These are phyloP conservation scores for Tenrec ecaudatus DNA, from an alignment of 2,113 vertebrate genomes.

Conservation along the genomic window DNA sequence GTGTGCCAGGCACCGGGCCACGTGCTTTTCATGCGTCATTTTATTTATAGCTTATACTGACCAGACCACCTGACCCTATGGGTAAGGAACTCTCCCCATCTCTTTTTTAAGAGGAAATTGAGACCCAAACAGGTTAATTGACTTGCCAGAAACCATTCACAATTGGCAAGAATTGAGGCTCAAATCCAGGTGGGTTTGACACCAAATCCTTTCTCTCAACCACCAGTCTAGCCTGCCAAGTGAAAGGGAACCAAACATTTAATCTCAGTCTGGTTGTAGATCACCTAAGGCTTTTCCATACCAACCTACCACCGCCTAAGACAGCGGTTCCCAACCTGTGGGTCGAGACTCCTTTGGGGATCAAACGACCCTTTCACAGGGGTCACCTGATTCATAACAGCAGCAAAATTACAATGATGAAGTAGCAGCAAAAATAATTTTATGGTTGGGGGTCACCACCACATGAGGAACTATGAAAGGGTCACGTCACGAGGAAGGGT, in stretches of 20 bases:
- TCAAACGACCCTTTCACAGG: no score
- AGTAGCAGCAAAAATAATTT: no score
- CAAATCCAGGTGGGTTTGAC: background rate
- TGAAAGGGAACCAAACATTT: background rate
- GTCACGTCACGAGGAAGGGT: no score
- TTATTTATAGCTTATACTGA: background rate
- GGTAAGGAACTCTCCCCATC: background rate
- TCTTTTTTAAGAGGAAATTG: slow-evolving; percentile 14
- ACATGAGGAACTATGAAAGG: no score
- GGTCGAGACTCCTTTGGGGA: no score
- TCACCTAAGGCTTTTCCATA: background rate
- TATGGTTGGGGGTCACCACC: no score
- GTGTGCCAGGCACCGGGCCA: background rate
- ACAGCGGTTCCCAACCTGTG: no score
- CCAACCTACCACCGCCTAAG: background rate
- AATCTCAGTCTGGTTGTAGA: slow-evolving; percentile 4
- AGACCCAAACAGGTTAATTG: background rate
- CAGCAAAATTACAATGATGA: no score
- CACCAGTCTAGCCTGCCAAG: background rate
- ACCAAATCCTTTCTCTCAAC: background rate
- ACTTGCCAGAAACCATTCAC: background rate
- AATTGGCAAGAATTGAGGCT: background rate
- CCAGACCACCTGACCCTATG: background rate
- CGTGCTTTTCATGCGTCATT: background rate
- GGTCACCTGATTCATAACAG: no score